These are phyloP conservation scores for Quadroppia sp. DNA, from an alignment of 2,888 invertebrate genomes.

Conservation along the genomic window DNA sequence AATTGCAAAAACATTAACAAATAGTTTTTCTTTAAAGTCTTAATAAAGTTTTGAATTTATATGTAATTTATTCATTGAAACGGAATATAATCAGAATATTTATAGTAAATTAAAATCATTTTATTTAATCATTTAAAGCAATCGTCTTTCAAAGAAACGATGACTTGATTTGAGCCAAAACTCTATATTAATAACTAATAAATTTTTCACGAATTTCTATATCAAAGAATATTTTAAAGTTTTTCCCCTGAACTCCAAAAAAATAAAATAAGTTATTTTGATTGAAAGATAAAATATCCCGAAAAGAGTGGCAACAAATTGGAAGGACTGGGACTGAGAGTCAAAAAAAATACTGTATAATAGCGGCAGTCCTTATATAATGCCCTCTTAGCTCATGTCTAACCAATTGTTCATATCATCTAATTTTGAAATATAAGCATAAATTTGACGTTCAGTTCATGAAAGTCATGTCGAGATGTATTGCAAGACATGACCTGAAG, in stretches of 20 bases:
- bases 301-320: not conserved
- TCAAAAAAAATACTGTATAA: not conserved
- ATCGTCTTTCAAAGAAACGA: not conserved
- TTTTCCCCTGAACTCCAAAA: not conserved
- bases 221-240: not conserved
- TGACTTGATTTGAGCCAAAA: not conserved
- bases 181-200: constrained; percentile 9
- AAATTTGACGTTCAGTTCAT: constrained; percentile 7
- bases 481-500: not conserved
- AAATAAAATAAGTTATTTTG: constrained; percentile 9
- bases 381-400: constrained; percentile 7
- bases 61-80: not conserved
- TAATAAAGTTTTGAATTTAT: too few relatives aligned
- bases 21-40: too few relatives aligned
- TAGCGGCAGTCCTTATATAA: not conserved
- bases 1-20: too few relatives aligned
- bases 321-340: not conserved
- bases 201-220: constrained; percentile 8
- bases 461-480: constrained; percentile 7
- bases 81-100: not conserved
- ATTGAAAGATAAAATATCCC: not conserved
- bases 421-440: not conserved
- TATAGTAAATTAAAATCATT: not conserved
- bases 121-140: constrained; percentile 10
- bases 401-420: not conserved